These are phyloP conservation scores for Cygnus buccinator DNA, from an alignment of 2,113 vertebrate species.

Conservation along the genomic window DNA sequence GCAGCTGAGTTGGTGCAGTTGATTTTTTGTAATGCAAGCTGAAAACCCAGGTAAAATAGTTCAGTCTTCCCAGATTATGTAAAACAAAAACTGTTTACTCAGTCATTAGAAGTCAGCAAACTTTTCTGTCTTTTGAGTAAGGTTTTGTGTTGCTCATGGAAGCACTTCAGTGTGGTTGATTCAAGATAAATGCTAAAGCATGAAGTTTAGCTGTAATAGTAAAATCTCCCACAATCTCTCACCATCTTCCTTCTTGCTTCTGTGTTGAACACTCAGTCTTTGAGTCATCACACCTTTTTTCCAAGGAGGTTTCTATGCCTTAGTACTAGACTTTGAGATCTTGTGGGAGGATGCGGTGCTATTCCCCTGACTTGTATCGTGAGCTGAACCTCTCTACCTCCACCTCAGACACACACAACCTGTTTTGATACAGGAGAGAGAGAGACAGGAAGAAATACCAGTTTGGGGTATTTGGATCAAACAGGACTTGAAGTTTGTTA, in stretches of 20 bases:
- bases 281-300: neutral
- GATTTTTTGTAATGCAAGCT: neutral
- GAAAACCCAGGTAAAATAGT: neutral
- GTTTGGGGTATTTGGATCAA: neutral
- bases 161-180: neutral
- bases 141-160: neutral
- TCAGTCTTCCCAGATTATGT: neutral
- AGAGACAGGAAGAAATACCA: neutral
- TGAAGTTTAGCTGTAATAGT: neutral
- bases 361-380: neutral
- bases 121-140: neutral
- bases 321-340: neutral
- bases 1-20: neutral
- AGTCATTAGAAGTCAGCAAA: neutral
- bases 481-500: neutral
- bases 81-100: neutral
- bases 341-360: neutral
- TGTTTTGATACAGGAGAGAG: neutral
- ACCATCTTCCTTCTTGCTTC: neutral
- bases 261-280: neutral
- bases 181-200: neutral
- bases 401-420: neutral
- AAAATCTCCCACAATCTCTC: neutral
- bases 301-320: neutral
- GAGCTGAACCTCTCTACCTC: neutral